Conservation (phyloP, 2,888 invertebrate genomes). For the Eledona agricola region DNA sequence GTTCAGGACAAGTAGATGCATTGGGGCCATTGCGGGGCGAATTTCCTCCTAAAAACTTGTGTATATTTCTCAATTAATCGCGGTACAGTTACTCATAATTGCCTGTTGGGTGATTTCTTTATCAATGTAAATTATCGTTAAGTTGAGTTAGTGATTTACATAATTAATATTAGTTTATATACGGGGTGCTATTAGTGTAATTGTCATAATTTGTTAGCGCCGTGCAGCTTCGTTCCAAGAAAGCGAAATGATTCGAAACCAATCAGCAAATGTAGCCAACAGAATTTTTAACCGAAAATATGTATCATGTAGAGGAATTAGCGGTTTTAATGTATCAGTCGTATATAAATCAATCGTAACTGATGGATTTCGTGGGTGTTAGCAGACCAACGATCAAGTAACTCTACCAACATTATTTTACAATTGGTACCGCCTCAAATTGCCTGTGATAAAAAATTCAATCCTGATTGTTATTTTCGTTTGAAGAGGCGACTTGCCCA, state of each 20-base stretch:
- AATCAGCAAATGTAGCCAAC: constrained; percentile 16
- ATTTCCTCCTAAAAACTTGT: constrained; percentile 12
- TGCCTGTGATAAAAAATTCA: constrained; percentile 55
- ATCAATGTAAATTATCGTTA: constrained; percentile 15
- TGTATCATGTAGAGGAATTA: constrained; percentile 25
- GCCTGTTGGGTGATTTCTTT: background rate
- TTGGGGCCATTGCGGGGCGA: constrained; percentile 34
- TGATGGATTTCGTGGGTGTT: constrained; percentile 32
- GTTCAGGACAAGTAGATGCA: constrained; percentile 11
- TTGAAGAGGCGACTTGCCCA: constrained; percentile 1
- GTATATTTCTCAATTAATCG: constrained; percentile 8
- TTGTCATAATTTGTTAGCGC: constrained; percentile 12
- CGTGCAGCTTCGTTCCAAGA: constrained; percentile 9
- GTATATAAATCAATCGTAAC: constrained; percentile 12
- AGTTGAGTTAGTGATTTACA: constrained; percentile 3
- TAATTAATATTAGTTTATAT: constrained; percentile 18
- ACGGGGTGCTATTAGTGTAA: constrained; percentile 31
- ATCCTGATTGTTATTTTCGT: constrained; percentile 21
- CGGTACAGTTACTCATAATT: constrained; percentile 7
- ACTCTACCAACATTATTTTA: constrained; percentile 29
- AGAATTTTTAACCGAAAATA: constrained; percentile 25
- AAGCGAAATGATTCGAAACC: background rate
- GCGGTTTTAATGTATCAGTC: constrained; percentile 16
- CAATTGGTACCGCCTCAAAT: constrained; percentile 57
- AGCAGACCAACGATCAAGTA: constrained; percentile 34